Evolutionary conservation across 2,113 vertebrate species (phyloP).

Genomic region (Protobothrops flavoviridis): DNA sequence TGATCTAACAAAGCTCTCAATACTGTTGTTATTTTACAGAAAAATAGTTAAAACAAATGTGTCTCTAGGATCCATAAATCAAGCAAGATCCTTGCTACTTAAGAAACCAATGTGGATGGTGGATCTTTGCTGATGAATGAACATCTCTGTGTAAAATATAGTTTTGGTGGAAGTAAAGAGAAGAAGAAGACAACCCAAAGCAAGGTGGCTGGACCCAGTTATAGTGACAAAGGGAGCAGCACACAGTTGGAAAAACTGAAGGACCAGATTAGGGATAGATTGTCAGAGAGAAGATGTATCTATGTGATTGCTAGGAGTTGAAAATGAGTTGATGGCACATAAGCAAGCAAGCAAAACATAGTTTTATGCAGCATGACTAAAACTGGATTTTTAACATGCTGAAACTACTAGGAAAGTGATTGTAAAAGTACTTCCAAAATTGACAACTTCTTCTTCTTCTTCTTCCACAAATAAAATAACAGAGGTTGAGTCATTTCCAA

Average conservation of each 20-base stretch:
- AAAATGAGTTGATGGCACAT: background rate
- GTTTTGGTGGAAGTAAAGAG: conserved; percentile 10
- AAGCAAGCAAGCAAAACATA: background rate
- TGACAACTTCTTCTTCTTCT: background rate
- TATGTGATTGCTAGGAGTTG: background rate
- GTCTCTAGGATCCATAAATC: conserved; percentile 37
- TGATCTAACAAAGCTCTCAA: conserved; percentile 50
- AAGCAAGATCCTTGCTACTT: conserved; percentile 49
- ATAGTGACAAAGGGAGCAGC: background rate
- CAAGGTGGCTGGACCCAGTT: background rate
- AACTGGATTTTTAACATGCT: conserved; percentile 38
- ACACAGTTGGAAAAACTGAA: background rate
- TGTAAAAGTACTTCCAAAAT: conserved; percentile 28
- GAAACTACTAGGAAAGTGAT: conserved; percentile 40
- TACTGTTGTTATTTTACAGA: conserved; percentile 45
- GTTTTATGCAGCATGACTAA: background rate
- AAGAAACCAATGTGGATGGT: conserved; percentile 39
- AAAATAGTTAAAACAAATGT: conserved; percentile 41
- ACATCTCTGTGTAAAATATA: conserved; percentile 43
- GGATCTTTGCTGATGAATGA: conserved; percentile 40
- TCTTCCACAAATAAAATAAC: background rate
- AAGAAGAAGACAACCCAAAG: background rate
- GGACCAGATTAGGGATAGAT: background rate
- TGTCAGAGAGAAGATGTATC: background rate
- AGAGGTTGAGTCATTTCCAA: background rate